Conservation (phyloP, 1,140 invertebrate genomes). For the Himalopsyche phryganea region DNA sequence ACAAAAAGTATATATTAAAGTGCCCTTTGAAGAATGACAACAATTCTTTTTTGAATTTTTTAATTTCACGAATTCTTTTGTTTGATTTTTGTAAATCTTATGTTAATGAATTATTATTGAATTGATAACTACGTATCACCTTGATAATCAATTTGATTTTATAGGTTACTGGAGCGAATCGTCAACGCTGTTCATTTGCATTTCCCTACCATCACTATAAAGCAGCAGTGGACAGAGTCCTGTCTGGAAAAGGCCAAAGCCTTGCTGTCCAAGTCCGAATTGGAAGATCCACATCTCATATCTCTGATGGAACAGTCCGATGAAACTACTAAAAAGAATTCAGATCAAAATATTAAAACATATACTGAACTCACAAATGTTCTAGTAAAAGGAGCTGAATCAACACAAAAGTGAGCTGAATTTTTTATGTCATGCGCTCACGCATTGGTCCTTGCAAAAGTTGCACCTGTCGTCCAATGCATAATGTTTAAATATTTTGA, state of each 20-base stretch:
- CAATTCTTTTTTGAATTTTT: too few relatives aligned
- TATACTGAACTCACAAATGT: constrained; percentile 63
- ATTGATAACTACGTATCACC: too few relatives aligned
- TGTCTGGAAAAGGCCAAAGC: constrained; percentile 51
- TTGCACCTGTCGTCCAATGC: too few relatives aligned
- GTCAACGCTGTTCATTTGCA: constrained; percentile 48
- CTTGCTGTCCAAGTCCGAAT: constrained; percentile 45
- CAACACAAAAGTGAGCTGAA: constrained; percentile 65
- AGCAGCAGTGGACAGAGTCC: constrained; percentile 52
- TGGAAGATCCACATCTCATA: constrained; percentile 37
- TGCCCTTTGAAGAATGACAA: too few relatives aligned
- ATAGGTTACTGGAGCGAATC: constrained; percentile 63
- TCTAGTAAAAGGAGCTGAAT: constrained; percentile 60
- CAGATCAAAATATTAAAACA: constrained; percentile 48
- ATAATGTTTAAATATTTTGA: too few relatives aligned
- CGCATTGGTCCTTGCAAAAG: too few relatives aligned
- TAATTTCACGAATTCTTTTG: too few relatives aligned
- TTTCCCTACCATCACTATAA: constrained; percentile 60
- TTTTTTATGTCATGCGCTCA: too few relatives aligned
- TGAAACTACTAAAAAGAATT: constrained; percentile 42
- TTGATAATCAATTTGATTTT: too few relatives aligned
- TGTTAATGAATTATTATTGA: too few relatives aligned
- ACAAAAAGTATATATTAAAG: background rate
- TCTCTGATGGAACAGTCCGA: constrained; percentile 46
- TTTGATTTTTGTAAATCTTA: too few relatives aligned